Conservation (phyloP, 2,797 vertebrate species). For the Cynopterus sphinx region DNA sequence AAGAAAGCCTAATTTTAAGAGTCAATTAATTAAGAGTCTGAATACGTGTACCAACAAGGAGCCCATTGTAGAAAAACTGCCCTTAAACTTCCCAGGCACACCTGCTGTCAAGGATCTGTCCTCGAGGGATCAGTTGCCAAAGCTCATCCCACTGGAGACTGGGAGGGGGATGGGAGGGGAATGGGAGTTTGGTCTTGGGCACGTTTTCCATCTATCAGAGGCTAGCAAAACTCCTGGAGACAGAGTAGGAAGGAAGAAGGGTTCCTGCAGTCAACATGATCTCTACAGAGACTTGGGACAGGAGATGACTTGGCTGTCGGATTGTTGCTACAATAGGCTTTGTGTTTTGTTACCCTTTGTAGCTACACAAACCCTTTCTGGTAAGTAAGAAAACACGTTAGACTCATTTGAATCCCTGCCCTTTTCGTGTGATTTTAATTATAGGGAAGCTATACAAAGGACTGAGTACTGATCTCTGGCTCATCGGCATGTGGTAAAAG, state of each 20-base stretch:
- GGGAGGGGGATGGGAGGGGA: too few species aligned
- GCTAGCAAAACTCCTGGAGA: background rate
- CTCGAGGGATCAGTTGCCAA: background rate
- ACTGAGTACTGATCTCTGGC: background rate
- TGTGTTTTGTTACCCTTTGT: conserved; percentile 7
- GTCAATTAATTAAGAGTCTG: background rate
- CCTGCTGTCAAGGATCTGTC: background rate
- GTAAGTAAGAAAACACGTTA: background rate
- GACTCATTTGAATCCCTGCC: conserved; percentile 50
- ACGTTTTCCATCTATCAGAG: background rate
- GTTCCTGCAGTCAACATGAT: background rate
- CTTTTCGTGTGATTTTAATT: conserved; percentile 67
- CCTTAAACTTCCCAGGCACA: background rate
- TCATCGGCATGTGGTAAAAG: background rate
- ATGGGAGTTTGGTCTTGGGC: background rate
- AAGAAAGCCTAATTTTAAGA: conserved; percentile 25
- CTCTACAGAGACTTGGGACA: background rate
- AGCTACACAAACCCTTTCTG: conserved; percentile 19
- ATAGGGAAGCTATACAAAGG: conserved; percentile 6
- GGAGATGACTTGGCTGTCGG: background rate
- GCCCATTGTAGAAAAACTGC: background rate
- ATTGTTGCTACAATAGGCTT: conserved; percentile 9
- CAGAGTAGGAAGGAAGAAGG: background rate
- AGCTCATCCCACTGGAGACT: background rate
- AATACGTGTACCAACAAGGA: background rate